Base-by-base conservation (phyloP, 2,113 vertebrate genomes). In the Megaceryle torquata region DNA sequence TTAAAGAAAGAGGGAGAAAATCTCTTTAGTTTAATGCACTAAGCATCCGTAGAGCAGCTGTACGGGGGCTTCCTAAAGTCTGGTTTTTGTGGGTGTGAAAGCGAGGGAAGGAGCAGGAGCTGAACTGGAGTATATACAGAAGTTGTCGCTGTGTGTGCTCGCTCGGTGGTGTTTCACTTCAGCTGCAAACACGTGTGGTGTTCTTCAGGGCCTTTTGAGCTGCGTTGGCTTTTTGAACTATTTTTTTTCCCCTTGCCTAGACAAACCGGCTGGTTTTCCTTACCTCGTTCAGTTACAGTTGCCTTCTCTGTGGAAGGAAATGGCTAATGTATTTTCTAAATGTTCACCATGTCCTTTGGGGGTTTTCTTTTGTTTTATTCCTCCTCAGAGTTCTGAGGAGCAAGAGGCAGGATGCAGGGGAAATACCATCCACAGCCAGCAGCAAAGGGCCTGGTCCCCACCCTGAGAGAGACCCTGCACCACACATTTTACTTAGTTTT, bases 291-390 rank as follows among this genome's bases (percentile, higher is more conserved):
- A 41, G 13, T 69, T 57, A 14, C 20, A 35, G 46, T 86, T 63
- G 78, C 68, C 39, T 94, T 19, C 71, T 82, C 4, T 86, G 81
- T 74, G 85, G 80, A 86, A 83, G 88, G 91, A 95, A 94, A 81
- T 41, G 54, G 85, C 63, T 78, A 44, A 68, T 80, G 75, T 83
- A 24, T 35, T 86, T 89, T 67, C 54, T 63, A 24, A 67, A 65
- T 67, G 75, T 68, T 86, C 43, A 0, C 69, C 4, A 0, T 35
- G 35, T 78, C 95, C 93, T 81, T 18, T 75, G 81, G 65, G 87
- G 69, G 1, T 78, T 94, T 80, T n/a, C 94, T 82, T 92, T 94
- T 94, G 86, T 96, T 88, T 88, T n/a, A 12, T 37, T 79, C 46
- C 11, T 1, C 72, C 83, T 79, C 82, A 10, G 37, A 78, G 85